Percentiles rank a stretch among this genome's conserved stretches.
These are phyloP conservation scores for Leptopilina drosophilae DNA, from an alignment of 2,888 invertebrate species.

Conservation along the genomic window DNA sequence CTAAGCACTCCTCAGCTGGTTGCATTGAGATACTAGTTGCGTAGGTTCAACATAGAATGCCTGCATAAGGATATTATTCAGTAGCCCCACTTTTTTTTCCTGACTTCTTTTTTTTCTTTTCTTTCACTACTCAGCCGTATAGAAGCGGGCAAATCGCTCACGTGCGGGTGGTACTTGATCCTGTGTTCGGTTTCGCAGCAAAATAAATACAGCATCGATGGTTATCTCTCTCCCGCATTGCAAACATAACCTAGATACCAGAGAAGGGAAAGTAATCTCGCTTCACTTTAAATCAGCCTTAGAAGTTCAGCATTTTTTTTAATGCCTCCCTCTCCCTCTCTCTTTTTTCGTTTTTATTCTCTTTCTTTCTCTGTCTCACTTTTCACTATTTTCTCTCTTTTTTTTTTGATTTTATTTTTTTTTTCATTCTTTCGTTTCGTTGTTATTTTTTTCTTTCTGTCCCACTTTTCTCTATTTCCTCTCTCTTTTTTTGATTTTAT, in stretches of 20 bases:
- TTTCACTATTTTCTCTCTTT: too few species aligned
- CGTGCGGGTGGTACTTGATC: constrained; percentile 53
- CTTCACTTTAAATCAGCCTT: constrained; percentile 44
- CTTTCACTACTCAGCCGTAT: constrained; percentile 12
- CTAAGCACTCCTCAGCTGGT: too few species aligned
- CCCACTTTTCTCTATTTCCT: too few species aligned
- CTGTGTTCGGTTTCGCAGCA: constrained; percentile 50
- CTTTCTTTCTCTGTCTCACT: too few species aligned
- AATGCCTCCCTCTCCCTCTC: neutral
- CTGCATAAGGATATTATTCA: constrained; percentile 35
- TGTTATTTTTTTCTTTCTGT: too few species aligned
- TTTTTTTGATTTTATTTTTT: too few species aligned
- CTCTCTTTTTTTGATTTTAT: too few species aligned
- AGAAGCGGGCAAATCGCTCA: constrained; percentile 47
- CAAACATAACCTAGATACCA: constrained; percentile 55
- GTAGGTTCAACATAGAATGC: constrained; percentile 22
- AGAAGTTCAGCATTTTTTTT: constrained; percentile 18
- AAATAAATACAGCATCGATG: constrained; percentile 48
- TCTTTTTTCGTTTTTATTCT: too few species aligned
- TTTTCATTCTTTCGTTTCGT: too few species aligned
- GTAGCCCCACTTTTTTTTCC: constrained; percentile 25
- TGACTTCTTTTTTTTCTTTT: too few species aligned
- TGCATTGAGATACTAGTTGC: constrained; percentile 35
- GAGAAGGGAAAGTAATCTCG: constrained; percentile 55
- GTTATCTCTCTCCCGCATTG: constrained; percentile 52